Evolutionary conservation across 2,797 vertebrate genomes (phyloP), one percentile per base, ranked within the genome.

Genomic region (Cygnus olor): DNA sequence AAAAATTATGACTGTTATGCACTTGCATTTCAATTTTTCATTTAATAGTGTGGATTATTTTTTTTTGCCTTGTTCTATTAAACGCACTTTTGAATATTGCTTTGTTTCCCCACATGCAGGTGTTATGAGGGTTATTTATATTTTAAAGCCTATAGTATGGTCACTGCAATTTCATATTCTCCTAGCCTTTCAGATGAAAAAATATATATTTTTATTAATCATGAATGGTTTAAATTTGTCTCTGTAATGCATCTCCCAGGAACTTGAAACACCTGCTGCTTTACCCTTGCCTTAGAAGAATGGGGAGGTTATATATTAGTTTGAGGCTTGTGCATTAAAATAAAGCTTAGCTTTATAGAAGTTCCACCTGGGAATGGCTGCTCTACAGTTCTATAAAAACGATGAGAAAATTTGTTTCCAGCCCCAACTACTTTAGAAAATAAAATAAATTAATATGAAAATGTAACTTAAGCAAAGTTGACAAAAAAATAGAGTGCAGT

Each of bases 251-350:
- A 92, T 97, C 96, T 96, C 88, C 22, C 71, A 94, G 94, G 72
- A 97, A 95, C 95, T 88, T 47, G 86, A 96, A 93, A 93, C 95
- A 97, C 97, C 97, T 98, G 92, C 71, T 97, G 36, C 70, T 64
- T 78, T 92, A 80, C 74, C 81, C 63, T 94, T 92, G 61, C 36
- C 56, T 95, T 95, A 96, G 80, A 97, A 90, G 70, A 94, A 87
- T 63, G 12, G 44, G 71, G 65, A 84, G 7, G 36, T 86, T 96
- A 70, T 80, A 77, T 93, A 93, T 85, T 93, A 91, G 49, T 80
- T 45, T 95, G 85, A 80, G 64, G 16, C 27, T 73, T 88, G 66
- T 63, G 60, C 58, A 91, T 93, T 95, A 90, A 96, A 96, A 91
- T 89, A 94, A 95, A 95, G 45, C 32, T 80, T 95, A 94, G 91